Conservation (phyloP, 1,140 invertebrate genomes). For the Drosophila sechellia region DNA sequence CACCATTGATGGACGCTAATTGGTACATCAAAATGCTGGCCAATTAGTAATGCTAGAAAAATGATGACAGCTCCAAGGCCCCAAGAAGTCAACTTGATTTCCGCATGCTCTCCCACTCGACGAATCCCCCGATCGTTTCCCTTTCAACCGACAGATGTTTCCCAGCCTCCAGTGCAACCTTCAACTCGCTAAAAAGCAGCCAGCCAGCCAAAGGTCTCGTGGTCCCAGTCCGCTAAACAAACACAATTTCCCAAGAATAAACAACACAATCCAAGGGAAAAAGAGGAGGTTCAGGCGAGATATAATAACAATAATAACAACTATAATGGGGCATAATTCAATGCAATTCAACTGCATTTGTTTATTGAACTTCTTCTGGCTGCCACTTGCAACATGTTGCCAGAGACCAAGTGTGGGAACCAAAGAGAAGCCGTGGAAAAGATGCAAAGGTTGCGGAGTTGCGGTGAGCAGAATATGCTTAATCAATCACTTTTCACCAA, state of each 20-base stretch:
- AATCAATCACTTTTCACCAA: no score
- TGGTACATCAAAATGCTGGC: constrained; percentile 28
- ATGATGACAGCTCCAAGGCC: constrained; percentile 26
- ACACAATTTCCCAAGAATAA: constrained; percentile 63
- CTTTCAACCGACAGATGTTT: constrained; percentile 39
- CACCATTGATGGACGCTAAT: constrained; percentile 55
- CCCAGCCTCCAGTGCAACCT: constrained; percentile 32
- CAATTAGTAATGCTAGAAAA: constrained; percentile 50
- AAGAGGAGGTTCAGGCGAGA: constrained; percentile 21
- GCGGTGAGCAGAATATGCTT: no score
- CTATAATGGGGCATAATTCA: constrained; percentile 72
- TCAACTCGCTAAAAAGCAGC: constrained; percentile 18
- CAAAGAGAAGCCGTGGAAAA: neutral
- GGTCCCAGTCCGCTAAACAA: constrained; percentile 46
- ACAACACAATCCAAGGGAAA: constrained; percentile 38
- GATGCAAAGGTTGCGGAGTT: constrained; percentile 9
- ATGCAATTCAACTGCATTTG: constrained; percentile 71
- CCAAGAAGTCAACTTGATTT: constrained; percentile 4
- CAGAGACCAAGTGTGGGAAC: constrained; percentile 20
- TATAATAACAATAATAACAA: constrained; percentile 51
- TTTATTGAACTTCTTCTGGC: constrained; percentile 50
- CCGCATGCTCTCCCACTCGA: neutral
- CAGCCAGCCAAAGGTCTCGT: constrained; percentile 28
- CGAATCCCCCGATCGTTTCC: constrained; percentile 17
- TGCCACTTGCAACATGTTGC: constrained; percentile 31